Evolutionary conservation across 2,113 vertebrate genomes (phyloP).

Genomic region (Stigmatopora argus): DNA sequence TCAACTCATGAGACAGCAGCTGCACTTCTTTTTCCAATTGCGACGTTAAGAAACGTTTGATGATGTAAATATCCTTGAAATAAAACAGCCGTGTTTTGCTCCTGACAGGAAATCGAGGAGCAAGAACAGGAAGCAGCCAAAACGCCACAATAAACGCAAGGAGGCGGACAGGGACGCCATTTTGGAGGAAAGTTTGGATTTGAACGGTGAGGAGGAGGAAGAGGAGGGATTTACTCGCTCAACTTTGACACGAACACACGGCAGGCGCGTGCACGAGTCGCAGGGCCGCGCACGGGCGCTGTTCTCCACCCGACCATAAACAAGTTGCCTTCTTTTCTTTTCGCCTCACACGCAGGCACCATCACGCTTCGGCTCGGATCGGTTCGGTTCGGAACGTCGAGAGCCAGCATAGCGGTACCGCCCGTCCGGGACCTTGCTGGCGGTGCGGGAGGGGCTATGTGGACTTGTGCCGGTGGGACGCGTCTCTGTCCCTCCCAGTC

Average conservation of each 20-base stretch:
- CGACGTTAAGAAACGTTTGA: background rate
- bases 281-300: background rate
- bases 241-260: slow-evolving; percentile 65
- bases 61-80: slow-evolving; percentile 65
- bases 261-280: background rate
- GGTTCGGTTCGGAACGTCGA: background rate
- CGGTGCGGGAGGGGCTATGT: background rate
- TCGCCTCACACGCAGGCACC: background rate
- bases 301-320: background rate
- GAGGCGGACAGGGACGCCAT: background rate
- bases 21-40: background rate
- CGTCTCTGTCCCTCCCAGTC: background rate
- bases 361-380: background rate
- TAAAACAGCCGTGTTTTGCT: slow-evolving; percentile 6
- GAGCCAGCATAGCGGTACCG: background rate
- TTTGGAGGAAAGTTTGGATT: slow-evolving; percentile 78
- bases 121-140: background rate
- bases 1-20: background rate
- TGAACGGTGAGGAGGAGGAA: slow-evolving; percentile 45
- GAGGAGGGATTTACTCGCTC: slow-evolving; percentile 51
- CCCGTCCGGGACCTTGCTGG: background rate
- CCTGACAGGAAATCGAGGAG: background rate
- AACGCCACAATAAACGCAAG: background rate
- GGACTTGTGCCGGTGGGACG: slow-evolving; percentile 1
- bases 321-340: background rate